Conservation (phyloP, 2,113 vertebrate species). For the Cheirogaleus medius region DNA sequence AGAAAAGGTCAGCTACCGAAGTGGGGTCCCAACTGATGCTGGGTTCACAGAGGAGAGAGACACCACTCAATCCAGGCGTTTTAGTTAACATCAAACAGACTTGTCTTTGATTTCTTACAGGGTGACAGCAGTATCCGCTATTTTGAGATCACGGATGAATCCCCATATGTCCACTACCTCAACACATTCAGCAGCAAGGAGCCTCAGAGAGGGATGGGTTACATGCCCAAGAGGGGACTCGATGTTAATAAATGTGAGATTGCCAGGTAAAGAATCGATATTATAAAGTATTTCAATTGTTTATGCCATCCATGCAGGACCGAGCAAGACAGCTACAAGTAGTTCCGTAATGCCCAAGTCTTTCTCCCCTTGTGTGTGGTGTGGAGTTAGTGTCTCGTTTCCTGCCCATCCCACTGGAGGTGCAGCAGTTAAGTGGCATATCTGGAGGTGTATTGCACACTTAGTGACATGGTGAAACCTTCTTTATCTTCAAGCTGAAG, state of each 20-base stretch:
- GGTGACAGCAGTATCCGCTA: conserved; percentile 99
- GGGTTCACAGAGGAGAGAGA: background rate
- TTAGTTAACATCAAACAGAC: background rate
- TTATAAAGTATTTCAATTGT: accelerated
- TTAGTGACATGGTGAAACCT: background rate
- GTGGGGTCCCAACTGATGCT: background rate
- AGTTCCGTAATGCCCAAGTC: background rate
- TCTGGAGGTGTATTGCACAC: accelerated
- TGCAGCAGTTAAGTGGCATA: background rate
- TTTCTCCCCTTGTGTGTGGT: background rate
- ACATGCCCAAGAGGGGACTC: conserved; percentile 97
- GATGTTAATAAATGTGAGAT: conserved; percentile 99
- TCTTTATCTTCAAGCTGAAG: background rate
- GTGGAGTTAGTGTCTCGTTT: background rate
- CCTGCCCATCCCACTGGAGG: background rate
- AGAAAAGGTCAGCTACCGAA: background rate
- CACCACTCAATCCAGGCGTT: background rate
- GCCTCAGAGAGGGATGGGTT: conserved; percentile 99
- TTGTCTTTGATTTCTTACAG: conserved; percentile 77
- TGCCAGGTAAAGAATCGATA: conserved; percentile 87
- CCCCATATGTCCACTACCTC: conserved; percentile 97
- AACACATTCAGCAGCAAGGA: conserved; percentile 96
- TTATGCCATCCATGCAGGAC: accelerated
- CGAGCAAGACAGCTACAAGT: accelerated
- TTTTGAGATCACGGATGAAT: conserved; percentile 97